Evolutionary conservation across 92 coral and sea anemone species (phyloP), one percentile per base, ranked within the genome.

Genomic region (Plumapathes pennacea): DNA sequence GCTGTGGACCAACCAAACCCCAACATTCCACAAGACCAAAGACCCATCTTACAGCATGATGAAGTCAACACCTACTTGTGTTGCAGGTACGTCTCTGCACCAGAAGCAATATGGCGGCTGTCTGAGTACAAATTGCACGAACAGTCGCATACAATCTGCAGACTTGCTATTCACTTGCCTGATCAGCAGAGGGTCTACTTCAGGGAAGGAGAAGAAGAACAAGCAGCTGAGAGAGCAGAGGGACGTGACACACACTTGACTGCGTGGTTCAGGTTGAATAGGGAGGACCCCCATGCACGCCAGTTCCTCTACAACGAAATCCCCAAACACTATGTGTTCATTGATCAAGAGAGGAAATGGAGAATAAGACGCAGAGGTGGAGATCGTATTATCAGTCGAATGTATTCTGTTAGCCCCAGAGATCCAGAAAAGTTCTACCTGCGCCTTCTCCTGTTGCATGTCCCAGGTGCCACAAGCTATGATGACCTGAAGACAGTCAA

Each of bases 31-130:
- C 45, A 4, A 56, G 10, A 10, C 3, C 13, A 12, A 21, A 14
- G 14, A 2, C n/a, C 14, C 5, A 14, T 2, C 6, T 9, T 26
- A 54, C 6, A 54, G 5, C 60, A 2, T 4, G 60, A 54, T 54
- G 60, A 54, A 20, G 22, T 54, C 3, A 54, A 26, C 12, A 54
- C 46, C n/a, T 54, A 17, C 37, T 10, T 54, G 2, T 39, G 32
- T 27, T 14, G 41, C n/a, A 3, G 60, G 4, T 54, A 54, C 37
- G 60, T 54, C 45, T 26, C 42, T 54, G 46, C 60, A 11, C 46
- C 46, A 2, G 60, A 26, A 17, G 9, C 50, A 5, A 7, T 44
- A 17, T 44, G 50, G 50, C 50, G 50, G 9, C 50, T 44, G 9
- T 44, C 20, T 44, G 50, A 44, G 50, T 44, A 7, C 20, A 8